Evolutionary conservation across 1,140 invertebrate species (phyloP).

Genomic region (Coptotermes formosanus): DNA sequence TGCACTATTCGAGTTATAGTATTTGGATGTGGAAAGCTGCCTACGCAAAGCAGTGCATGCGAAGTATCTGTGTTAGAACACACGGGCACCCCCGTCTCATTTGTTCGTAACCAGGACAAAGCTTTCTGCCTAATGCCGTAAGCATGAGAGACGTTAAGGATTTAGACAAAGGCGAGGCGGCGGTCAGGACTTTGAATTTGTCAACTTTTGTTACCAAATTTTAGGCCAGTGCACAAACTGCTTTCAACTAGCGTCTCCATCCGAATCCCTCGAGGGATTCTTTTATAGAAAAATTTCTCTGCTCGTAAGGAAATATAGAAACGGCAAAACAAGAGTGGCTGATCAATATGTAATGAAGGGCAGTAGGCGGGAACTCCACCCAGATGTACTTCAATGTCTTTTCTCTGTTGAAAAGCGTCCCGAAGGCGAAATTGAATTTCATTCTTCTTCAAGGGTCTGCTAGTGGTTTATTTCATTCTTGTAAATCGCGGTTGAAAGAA

Average conservation of each 20-base stretch:
- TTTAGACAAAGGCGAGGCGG: neutral
- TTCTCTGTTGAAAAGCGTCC: neutral
- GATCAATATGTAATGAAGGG: neutral
- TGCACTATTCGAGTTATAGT: no score
- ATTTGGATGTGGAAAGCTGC: no score
- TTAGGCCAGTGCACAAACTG: neutral
- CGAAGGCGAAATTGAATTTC: neutral
- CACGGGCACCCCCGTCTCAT: no score
- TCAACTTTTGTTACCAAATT: neutral
- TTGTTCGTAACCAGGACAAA: no score
- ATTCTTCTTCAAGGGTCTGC: neutral
- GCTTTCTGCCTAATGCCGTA: neutral
- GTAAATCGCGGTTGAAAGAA: neutral
- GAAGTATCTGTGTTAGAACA: no score
- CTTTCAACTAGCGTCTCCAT: neutral
- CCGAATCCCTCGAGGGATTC: neutral
- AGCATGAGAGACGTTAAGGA: neutral
- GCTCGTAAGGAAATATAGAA: neutral
- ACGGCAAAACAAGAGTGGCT: neutral
- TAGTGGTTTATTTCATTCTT: neutral
- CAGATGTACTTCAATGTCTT: neutral
- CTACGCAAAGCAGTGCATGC: no score
- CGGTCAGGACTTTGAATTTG: neutral
- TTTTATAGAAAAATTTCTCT: neutral
- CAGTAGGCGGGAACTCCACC: neutral